These are phyloP conservation scores for Brachyhypopomus gauderio DNA, from an alignment of 2,113 vertebrate genomes.

Conservation along the genomic window DNA sequence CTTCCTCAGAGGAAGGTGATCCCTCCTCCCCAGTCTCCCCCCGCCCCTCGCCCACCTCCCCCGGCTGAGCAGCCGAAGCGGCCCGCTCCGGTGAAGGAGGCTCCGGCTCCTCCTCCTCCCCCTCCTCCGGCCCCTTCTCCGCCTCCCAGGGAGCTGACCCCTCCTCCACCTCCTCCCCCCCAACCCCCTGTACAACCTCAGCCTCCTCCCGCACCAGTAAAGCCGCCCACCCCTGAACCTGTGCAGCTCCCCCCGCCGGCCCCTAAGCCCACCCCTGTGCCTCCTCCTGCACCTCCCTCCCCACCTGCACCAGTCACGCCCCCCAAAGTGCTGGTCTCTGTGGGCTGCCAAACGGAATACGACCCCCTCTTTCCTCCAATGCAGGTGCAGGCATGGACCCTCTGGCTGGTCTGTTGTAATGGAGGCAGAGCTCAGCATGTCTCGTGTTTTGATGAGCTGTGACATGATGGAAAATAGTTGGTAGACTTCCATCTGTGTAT, in stretches of 20 bases:
- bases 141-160: conserved; percentile 52
- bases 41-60: conserved; percentile 59
- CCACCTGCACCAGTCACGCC: conserved; percentile 45
- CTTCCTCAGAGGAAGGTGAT: conserved; percentile 81
- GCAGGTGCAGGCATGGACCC: conserved; percentile 86
- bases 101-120: conserved; percentile 60
- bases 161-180: conserved; percentile 52
- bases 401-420: conserved; percentile 29
- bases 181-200: conserved; percentile 47
- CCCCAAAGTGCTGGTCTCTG: conserved; percentile 80
- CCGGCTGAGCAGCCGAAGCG: conserved; percentile 62
- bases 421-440: conserved; percentile 9
- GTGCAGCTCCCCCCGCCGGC: conserved; percentile 58
- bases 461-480: conserved; percentile 3
- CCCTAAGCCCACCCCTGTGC: conserved; percentile 51
- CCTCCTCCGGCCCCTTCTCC: conserved; percentile 59
- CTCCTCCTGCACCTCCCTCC: conserved; percentile 62
- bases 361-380: conserved; percentile 79
- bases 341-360: conserved; percentile 92
- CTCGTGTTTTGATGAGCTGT: background rate
- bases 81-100: conserved; percentile 49
- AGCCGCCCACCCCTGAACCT: conserved; percentile 52
- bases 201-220: conserved; percentile 26
- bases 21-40: conserved; percentile 75
- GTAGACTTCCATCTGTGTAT: background rate